Percentiles rank a stretch among this genome's conserved stretches.
Evolutionary conservation across 2,113 vertebrate genomes (phyloP).

Genomic region (Pimephales promelas): DNA sequence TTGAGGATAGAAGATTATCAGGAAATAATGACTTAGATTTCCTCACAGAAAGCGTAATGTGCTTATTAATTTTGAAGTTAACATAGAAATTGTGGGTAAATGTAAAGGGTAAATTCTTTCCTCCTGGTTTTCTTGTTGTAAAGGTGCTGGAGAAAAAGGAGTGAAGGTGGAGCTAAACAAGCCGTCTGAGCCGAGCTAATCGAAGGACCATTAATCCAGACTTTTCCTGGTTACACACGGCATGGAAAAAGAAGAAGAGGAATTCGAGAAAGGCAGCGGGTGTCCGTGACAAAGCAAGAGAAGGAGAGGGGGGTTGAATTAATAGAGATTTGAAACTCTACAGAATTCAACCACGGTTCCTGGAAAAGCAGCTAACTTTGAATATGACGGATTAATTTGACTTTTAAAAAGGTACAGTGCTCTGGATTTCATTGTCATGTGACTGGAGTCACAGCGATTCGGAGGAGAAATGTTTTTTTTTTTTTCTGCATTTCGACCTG

Average conservation of each 20-base stretch:
- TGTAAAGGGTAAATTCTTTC: neutral
- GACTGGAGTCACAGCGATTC: neutral
- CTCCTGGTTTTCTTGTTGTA: slow-evolving; percentile 24
- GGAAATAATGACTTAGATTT: no score
- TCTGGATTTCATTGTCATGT: neutral
- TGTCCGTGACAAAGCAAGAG: neutral
- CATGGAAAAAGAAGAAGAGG: neutral
- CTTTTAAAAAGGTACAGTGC: neutral
- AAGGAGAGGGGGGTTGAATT: neutral
- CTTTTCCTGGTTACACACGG: neutral
- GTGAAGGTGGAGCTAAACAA: slow-evolving; percentile 85
- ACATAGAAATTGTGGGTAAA: neutral
- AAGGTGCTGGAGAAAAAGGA: slow-evolving; percentile 87
- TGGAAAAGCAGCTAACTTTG: neutral
- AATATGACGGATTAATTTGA: neutral
- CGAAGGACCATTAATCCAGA: neutral
- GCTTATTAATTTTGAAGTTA: neutral
- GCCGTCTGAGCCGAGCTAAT: slow-evolving; percentile 23
- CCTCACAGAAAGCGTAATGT: no score
- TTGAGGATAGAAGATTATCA: no score
- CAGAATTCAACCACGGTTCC: neutral
- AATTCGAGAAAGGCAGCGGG: neutral
- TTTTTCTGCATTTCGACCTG: slow-evolving; percentile 1
- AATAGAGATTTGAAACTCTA: neutral
- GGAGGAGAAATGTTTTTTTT: neutral